These are phyloP conservation scores for Paguma larvata DNA, from an alignment of 2,797 vertebrate species.

Conservation along the genomic window DNA sequence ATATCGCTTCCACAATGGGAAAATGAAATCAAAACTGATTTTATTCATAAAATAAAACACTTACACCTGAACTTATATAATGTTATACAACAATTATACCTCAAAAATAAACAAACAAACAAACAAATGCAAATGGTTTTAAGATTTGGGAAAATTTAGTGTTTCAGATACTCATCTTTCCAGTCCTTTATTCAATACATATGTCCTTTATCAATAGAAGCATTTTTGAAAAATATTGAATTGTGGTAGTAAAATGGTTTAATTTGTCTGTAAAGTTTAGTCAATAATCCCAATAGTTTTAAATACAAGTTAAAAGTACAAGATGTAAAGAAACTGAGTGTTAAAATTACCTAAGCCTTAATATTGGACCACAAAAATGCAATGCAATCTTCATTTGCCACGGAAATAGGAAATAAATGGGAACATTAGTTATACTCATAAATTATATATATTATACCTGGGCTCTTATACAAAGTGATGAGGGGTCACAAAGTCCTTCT, in stretches of 20 bases:
- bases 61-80: not conserved
- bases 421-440: slow-evolving; percentile 61
- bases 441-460: slow-evolving; percentile 65
- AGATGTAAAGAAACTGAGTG: not conserved
- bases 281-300: slow-evolving; percentile 50
- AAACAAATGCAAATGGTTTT: not conserved
- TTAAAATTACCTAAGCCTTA: slow-evolving; percentile 29
- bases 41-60: slow-evolving; percentile 12
- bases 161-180: slow-evolving; percentile 50
- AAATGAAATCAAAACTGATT: slow-evolving; percentile 65
- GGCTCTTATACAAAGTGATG: slow-evolving; percentile 72
- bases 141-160: slow-evolving; percentile 7
- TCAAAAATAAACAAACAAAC: not conserved
- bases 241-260: slow-evolving; percentile 52
- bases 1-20: slow-evolving; percentile 24
- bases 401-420: slow-evolving; percentile 65
- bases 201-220: slow-evolving; percentile 13
- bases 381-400: slow-evolving; percentile 65
- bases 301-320: slow-evolving; percentile 62
- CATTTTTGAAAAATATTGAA: slow-evolving; percentile 56
- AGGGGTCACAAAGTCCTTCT: slow-evolving; percentile 68
- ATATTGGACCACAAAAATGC: slow-evolving; percentile 30
- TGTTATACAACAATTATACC: not conserved
- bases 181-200: slow-evolving; percentile 32
- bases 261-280: slow-evolving; percentile 48